Conservation (phyloP, 2,888 invertebrate species). For the Platycheirus rosarum region DNA sequence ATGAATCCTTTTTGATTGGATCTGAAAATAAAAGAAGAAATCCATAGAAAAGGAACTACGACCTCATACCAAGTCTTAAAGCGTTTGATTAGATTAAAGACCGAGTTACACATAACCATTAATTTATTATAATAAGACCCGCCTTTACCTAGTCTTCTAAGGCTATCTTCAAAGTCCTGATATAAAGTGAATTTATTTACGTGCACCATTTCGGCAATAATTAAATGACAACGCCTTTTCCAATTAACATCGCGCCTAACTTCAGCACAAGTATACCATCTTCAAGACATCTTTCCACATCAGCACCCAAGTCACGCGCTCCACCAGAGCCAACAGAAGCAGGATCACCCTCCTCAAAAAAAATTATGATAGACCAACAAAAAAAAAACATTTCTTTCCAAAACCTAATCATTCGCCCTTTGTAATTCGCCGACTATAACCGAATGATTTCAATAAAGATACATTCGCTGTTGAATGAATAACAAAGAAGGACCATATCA, state of each 20-base stretch:
- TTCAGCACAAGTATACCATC: slow-evolving; percentile 31
- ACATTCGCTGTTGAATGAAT: slow-evolving; percentile 52
- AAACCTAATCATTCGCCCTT: slow-evolving; percentile 22
- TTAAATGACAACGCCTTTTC: slow-evolving; percentile 58
- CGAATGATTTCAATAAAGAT: slow-evolving; percentile 65
- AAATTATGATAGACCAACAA: slow-evolving; percentile 4
- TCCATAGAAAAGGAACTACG: background rate
- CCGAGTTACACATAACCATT: slow-evolving; percentile 8
- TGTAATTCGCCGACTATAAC: slow-evolving; percentile 38
- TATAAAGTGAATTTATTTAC: slow-evolving; percentile 38
- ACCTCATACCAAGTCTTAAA: slow-evolving; percentile 10
- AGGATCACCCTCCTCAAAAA: slow-evolving; percentile 28
- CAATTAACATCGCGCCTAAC: slow-evolving; percentile 62
- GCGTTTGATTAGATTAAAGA: slow-evolving; percentile 27
- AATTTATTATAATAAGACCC: background rate
- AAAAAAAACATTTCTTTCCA: slow-evolving; percentile 34
- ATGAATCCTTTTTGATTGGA: background rate
- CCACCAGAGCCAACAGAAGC: slow-evolving; percentile 11
- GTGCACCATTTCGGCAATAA: slow-evolving; percentile 45
- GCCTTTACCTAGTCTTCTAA: slow-evolving; percentile 1
- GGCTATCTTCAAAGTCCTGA: slow-evolving; percentile 16
- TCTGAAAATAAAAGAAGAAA: background rate
- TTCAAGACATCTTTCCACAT: slow-evolving; percentile 35
- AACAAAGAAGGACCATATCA: slow-evolving; percentile 69
- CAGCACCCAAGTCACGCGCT: slow-evolving; percentile 64